These are phyloP conservation scores for Ornithoptera alexandrae DNA, from an alignment of 2,888 invertebrate species.

Conservation along the genomic window DNA sequence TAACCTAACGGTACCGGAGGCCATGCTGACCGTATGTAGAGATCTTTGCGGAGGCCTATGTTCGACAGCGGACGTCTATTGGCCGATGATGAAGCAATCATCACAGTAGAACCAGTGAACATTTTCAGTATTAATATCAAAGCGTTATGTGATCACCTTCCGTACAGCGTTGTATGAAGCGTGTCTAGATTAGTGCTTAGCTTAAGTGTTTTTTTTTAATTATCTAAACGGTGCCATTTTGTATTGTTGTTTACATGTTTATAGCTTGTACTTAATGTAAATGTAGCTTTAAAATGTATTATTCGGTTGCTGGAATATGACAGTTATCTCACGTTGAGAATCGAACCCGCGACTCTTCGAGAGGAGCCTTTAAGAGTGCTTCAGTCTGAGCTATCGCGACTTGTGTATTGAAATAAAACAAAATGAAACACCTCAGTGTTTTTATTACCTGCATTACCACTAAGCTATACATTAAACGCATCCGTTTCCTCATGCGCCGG, in stretches of 20 bases:
- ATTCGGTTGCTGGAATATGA: slow-evolving; percentile 15
- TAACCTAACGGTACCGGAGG: too few species aligned
- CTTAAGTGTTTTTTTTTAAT: slow-evolving; percentile 18
- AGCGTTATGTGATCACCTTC: slow-evolving; percentile 50
- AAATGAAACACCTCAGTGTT: slow-evolving; percentile 47
- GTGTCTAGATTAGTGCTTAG: slow-evolving; percentile 9
- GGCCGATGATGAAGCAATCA: too few species aligned
- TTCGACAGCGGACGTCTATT: too few species aligned
- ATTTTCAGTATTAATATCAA: slow-evolving; percentile 55
- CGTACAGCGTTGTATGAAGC: slow-evolving; percentile 30
- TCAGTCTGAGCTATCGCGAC: neutral
- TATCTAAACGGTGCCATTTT: slow-evolving; percentile 39
- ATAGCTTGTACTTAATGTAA: slow-evolving; percentile 30
- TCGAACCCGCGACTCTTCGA: too few species aligned
- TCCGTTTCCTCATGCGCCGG: slow-evolving; percentile 47
- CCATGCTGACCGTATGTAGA: too few species aligned
- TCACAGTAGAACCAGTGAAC: slow-evolving; percentile 29
- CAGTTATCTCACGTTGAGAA: neutral
- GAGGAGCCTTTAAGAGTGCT: too few species aligned
- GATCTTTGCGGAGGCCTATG: too few species aligned
- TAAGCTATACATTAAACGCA: slow-evolving; percentile 47
- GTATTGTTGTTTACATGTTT: slow-evolving; percentile 35
- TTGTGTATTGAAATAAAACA: slow-evolving; percentile 29
- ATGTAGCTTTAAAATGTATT: slow-evolving; percentile 37
- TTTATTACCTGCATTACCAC: slow-evolving; percentile 44